Evolutionary conservation across 2,113 vertebrate genomes (phyloP), one percentile per base, ranked within the genome.

Genomic region (Crotalus tigris): DNA sequence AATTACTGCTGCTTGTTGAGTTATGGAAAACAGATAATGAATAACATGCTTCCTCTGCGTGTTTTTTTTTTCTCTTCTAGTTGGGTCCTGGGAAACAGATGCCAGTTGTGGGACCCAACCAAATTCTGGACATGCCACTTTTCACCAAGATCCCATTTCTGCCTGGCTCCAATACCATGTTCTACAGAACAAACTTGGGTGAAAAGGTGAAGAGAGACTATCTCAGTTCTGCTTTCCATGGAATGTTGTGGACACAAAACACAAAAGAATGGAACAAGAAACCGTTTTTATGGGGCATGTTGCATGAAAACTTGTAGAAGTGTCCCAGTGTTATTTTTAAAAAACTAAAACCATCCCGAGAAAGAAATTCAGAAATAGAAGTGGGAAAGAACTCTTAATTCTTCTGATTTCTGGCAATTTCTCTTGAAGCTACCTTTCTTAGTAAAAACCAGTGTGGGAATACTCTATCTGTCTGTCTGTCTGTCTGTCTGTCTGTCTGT

Each of bases 61-160:
- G 5, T 51, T 15, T n/a, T 21, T 29, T 29, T 17, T 21, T 33
- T 8, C 21, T 23, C 6, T 86, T 85, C 46, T 46, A 93, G 92
- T 0, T 86, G 55, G 92, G 55, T 3, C 75, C 92, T 11, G 57
- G 57, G 46, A 93, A 86, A 46, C 55, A 89, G 46, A 93, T 93
- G 92, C 92, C 92, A 3, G n/a, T 15, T 1, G 92, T 93, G 55
- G 92, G 88, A 39, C 92, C 92, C 23, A 93, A 93, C 57, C 92
- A 93, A 81, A 59, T 93, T 9, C 75, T 93, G 75, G 92, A 93
- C 55, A 93, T 93, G 92, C 92, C 92, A 12, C 92, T 93, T 19
- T 93, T 90, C 46, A 33, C 69, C 88, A 93, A 93, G 46, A 90
- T 90, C 29, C 88, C 92, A 12, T 86, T 93, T 57, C 57, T 93